Evolutionary conservation across 2,888 invertebrate genomes (phyloP).

Genomic region (Dysmachus trigonus): DNA sequence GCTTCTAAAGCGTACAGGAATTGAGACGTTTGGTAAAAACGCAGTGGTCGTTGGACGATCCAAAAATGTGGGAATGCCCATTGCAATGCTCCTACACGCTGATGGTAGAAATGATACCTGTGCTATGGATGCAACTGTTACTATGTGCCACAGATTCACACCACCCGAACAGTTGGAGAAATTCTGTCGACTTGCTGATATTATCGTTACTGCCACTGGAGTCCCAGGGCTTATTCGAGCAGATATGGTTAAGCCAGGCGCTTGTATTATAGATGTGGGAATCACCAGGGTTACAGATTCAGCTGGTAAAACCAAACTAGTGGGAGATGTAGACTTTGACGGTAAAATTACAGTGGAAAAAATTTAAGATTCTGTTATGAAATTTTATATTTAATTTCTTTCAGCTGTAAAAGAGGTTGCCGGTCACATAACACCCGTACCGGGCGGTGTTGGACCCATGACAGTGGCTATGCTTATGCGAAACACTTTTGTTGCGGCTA

Average conservation of each 20-base stretch:
- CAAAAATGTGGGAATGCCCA: constrained; percentile 91
- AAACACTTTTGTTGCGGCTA: constrained; percentile 85
- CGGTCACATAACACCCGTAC: constrained; percentile 92
- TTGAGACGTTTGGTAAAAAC: constrained; percentile 85
- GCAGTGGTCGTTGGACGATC: constrained; percentile 90
- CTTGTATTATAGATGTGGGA: constrained; percentile 89
- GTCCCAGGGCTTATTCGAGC: constrained; percentile 78
- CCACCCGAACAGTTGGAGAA: constrained; percentile 77
- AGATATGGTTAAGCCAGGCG: constrained; percentile 89
- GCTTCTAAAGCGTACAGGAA: constrained; percentile 66
- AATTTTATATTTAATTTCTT: not conserved
- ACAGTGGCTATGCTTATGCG: constrained; percentile 98
- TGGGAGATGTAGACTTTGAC: constrained; percentile 91
- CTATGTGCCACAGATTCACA: constrained; percentile 88
- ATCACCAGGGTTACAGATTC: constrained; percentile 75
- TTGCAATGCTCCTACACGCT: constrained; percentile 83
- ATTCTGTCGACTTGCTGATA: constrained; percentile 68
- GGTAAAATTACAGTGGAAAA: constrained; percentile 64
- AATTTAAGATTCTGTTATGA: not conserved
- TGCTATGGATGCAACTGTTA: constrained; percentile 87
- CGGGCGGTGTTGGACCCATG: constrained; percentile 98
- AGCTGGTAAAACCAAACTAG: constrained; percentile 76
- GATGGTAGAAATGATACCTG: constrained; percentile 75
- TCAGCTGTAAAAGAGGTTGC: constrained; percentile 68
- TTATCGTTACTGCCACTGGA: constrained; percentile 67